Percentiles rank a stretch among this genome's conserved stretches.
phyloP scores from a whole-genome alignment of 2,888 invertebrate genomes.

The Ypsolopha sequella region DNA sequence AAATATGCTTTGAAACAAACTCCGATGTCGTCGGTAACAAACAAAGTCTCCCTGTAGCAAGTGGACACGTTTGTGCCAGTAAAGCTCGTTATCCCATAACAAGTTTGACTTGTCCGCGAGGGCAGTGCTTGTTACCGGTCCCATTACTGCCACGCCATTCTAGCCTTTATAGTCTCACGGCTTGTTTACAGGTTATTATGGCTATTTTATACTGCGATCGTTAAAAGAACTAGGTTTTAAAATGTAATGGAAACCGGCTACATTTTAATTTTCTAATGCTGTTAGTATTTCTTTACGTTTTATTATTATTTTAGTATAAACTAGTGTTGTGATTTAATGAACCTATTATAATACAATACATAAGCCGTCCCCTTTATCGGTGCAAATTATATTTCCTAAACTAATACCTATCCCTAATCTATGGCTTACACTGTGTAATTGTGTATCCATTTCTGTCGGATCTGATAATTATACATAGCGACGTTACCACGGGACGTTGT shows the following conservation, averaged over 20 bases:
- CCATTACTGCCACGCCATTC: conserved; percentile 1
- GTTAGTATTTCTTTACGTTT: no score
- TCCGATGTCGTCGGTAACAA: neutral
- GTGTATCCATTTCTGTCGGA: no score
- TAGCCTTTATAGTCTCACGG: conserved; percentile 1
- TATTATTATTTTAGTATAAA: no score
- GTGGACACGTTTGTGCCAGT: conserved; percentile 1
- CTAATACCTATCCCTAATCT: no score
- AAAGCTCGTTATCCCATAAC: conserved; percentile 19
- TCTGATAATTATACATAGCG: no score
- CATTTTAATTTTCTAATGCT: conserved; percentile 1
- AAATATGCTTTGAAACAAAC: neutral
- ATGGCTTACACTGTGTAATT: no score
- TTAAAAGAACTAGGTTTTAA: conserved; percentile 2
- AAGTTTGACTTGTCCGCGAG: conserved; percentile 12
- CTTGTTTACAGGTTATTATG: conserved; percentile 4
- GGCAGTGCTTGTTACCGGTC: conserved; percentile 5
- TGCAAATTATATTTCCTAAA: no score
- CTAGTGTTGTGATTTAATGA: no score
- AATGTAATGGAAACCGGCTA: conserved; percentile 1
- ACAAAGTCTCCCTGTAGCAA: neutral
- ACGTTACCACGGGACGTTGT: no score
- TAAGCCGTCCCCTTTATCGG: no score
- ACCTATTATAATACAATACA: no score
- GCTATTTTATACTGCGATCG: conserved; percentile 1